Conservation (phyloP, 2,113 vertebrate genomes). For the Hippocampus abdominalis region DNA sequence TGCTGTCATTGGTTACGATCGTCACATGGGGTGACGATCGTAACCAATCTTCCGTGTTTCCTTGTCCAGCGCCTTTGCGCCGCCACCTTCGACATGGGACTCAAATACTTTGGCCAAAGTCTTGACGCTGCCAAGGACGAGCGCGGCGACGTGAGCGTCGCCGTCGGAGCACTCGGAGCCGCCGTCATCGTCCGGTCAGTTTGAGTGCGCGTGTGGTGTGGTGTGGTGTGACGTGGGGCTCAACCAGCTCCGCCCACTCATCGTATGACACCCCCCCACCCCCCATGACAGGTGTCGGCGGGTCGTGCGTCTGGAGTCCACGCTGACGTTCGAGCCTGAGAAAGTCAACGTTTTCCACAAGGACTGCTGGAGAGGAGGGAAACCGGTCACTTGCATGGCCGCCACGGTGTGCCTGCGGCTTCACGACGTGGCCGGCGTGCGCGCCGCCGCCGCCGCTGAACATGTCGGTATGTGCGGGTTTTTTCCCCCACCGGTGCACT, state of each 20-base stretch:
- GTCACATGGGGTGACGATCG: too few relatives aligned
- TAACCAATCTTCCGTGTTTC: background rate
- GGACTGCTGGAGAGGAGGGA: constrained; percentile 81
- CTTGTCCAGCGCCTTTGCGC: constrained; percentile 78
- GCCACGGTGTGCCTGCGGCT: constrained; percentile 80
- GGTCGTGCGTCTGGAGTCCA: constrained; percentile 79
- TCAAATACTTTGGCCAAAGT: constrained; percentile 90
- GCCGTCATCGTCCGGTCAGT: constrained; percentile 86
- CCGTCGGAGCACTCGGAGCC: constrained; percentile 84
- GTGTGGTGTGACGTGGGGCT: background rate
- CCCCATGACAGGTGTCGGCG: constrained; percentile 81
- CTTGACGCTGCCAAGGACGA: constrained; percentile 86
- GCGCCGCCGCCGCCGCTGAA: background rate
- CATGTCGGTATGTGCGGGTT: constrained; percentile 43
- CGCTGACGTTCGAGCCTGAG: constrained; percentile 82
- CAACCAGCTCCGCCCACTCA: background rate
- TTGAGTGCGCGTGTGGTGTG: background rate
- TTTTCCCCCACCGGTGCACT: too few relatives aligned
- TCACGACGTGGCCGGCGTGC: constrained; percentile 54
- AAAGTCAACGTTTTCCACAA: constrained; percentile 94
- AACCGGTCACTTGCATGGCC: constrained; percentile 86
- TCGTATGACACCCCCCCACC: too few relatives aligned
- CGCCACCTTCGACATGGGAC: constrained; percentile 59
- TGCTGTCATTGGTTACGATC: too few relatives aligned
- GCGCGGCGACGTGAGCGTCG: constrained; percentile 83